A percentile compares a stretch with the other conserved stretches of the same genome.
Evolutionary conservation across 2,113 vertebrate genomes (phyloP).

Genomic region (Dendrocopos noguchii): DNA sequence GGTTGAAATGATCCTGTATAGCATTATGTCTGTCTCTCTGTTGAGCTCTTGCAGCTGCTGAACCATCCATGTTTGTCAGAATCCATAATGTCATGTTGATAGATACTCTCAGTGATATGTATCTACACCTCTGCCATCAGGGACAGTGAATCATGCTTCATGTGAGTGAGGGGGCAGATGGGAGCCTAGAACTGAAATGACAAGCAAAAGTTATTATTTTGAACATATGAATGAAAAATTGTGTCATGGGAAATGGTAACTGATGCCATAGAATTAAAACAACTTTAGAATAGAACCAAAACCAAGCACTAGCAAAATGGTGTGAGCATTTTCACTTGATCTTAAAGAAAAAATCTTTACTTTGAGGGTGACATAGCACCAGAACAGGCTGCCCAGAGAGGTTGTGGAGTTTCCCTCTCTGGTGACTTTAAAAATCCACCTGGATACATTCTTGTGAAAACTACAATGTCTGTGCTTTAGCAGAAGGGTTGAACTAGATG

Average conservation of each 20-base stretch:
- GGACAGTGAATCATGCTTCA: background rate
- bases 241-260: background rate
- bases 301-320: background rate
- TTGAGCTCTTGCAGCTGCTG: background rate
- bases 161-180: background rate
- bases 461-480: too few relatives aligned
- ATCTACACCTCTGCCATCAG: background rate
- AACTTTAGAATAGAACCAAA: background rate
- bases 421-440: too few relatives aligned
- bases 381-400: too few relatives aligned
- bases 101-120: background rate
- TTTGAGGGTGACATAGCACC: too few relatives aligned
- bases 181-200: background rate
- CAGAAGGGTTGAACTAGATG: too few relatives aligned
- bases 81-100: background rate
- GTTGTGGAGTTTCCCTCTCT: too few relatives aligned
- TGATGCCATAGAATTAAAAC: background rate
- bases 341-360: too few relatives aligned
- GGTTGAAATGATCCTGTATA: background rate
- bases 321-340: background rate
- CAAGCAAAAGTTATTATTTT: background rate
- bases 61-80: background rate
- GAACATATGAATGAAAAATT: background rate
- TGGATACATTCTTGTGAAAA: too few relatives aligned
- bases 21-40: background rate